phyloP scores from a whole-genome alignment of 2,797 vertebrate genomes.

The Sebastes aleutianus region DNA sequence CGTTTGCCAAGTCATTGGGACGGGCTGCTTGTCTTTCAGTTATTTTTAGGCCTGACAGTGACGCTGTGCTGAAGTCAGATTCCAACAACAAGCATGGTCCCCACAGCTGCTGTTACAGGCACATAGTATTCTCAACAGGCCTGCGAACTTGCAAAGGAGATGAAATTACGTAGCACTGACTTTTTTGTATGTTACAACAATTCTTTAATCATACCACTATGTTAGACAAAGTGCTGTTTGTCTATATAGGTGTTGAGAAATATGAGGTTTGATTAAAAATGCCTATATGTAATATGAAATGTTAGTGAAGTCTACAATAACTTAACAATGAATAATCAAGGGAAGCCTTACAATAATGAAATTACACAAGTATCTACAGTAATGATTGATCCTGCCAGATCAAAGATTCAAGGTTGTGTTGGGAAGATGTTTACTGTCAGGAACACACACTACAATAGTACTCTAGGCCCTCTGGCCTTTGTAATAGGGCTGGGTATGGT shows the following conservation, averaged over 20 bases:
- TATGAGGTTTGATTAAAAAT: neutral
- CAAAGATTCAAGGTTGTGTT: neutral
- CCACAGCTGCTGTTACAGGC: slow-evolving; percentile 79
- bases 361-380: neutral
- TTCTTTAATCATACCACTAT: neutral
- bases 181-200: neutral
- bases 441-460: neutral
- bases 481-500: slow-evolving; percentile 30
- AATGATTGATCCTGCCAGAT: slow-evolving; percentile 25
- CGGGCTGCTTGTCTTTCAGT: slow-evolving; percentile 58
- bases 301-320: neutral
- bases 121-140: slow-evolving; percentile 27
- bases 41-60: slow-evolving; percentile 82
- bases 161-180: neutral
- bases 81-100: slow-evolving; percentile 67
- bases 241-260: neutral
- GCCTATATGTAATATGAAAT: neutral
- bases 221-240: neutral
- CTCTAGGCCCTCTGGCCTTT: slow-evolving; percentile 12
- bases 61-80: slow-evolving; percentile 66
- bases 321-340: neutral
- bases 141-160: neutral
- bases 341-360: neutral
- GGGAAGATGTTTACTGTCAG: neutral
- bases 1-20: slow-evolving; percentile 74